Evolutionary conservation across 2,113 vertebrate genomes (phyloP).

Genomic region (Tetraodon nigroviridis): DNA sequence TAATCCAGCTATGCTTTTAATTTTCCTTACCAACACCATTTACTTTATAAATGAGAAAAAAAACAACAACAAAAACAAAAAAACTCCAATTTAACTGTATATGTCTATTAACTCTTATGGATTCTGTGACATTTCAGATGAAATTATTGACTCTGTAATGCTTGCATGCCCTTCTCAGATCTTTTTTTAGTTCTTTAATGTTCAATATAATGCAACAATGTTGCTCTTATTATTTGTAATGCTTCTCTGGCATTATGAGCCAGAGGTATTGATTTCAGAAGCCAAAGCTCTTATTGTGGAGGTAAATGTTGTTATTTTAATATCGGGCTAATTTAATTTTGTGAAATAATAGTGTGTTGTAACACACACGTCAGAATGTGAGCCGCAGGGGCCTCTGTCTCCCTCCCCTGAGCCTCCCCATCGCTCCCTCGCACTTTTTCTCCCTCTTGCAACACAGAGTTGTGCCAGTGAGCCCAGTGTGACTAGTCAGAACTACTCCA

Average conservation of each 20-base stretch:
- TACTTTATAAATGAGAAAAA: constrained; percentile 33
- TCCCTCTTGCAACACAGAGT: constrained; percentile 13
- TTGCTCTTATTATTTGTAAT: constrained; percentile 78
- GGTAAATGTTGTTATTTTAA: constrained; percentile 81
- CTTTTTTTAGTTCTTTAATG: constrained; percentile 51
- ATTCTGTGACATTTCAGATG: constrained; percentile 77
- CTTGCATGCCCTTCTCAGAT: constrained; percentile 61
- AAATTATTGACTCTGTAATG: constrained; percentile 76
- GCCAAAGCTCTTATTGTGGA: constrained; percentile 71
- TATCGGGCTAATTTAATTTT: constrained; percentile 78
- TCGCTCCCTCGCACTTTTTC: constrained; percentile 5
- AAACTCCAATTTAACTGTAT: constrained; percentile 57
- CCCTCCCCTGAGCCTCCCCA: background rate
- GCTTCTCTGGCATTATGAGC: constrained; percentile 73
- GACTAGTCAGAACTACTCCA: too few relatives aligned
- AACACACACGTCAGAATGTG: constrained; percentile 62
- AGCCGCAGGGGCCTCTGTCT: constrained; percentile 61
- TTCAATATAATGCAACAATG: constrained; percentile 70
- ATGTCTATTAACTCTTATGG: constrained; percentile 70
- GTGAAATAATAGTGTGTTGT: constrained; percentile 12
- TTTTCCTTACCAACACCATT: constrained; percentile 5
- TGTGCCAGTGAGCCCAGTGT: too few relatives aligned
- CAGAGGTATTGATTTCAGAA: constrained; percentile 74
- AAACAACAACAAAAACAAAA: constrained; percentile 2
- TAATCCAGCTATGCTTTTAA: background rate